Evolutionary conservation across 2,888 invertebrate genomes (phyloP), one percentile per base, ranked within the genome.

Genomic region (Erannis defoliaria): DNA sequence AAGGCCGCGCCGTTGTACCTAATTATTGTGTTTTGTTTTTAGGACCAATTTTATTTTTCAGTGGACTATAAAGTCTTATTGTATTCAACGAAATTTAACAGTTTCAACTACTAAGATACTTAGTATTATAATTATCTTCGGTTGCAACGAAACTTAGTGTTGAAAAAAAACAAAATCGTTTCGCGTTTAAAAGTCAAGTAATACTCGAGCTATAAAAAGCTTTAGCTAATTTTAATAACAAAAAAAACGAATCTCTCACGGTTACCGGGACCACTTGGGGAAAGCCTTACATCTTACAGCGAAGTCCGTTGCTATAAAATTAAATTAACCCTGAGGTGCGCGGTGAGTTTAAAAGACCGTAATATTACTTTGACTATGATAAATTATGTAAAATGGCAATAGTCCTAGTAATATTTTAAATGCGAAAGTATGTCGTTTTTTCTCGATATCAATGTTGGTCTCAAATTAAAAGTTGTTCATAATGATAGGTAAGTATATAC

Each of bases 141-240:
- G n/a, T n/a, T n/a, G n/a, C n/a, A n/a, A n/a, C n/a, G 5, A 1
- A n/a, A 8, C 37, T 14, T 21, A 19, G 12, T 0, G 1, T 14
- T 43, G 1, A 2, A 8, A 23, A 1, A 14, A 6, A 43, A 43
- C n/a, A 45, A 31, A 46, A 46, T 33, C 12, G 18, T 46, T 12
- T 31, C 31, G 10, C 19, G n/a, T 1, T 23, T 49, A 49, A 35
- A 51, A 51, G 38, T 38, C 38, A 29, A 37, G 21, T 35, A 14
- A 35, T 49, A 49, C 35, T 35, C 21, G 21, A 49, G 23, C 38
- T 50, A 18, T 55, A 19, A 21, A 48, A 56, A 33, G 40, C 31
- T 56, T 33, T 48, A 3, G 48, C 40, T 56, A 31, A 56, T 56
- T 49, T 56, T 56, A 55, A 56, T 49, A 19, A 21, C 33, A 40